Conservation (phyloP, 2,113 vertebrate genomes). For the human region GRCh38 chr16:46475501-46476000, state of each 20-base stretch:
- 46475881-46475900: conserved; percentile 81
- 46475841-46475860: conserved; percentile 80
- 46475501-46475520: neutral
- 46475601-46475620: neutral
- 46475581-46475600: neutral
- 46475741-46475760: neutral
- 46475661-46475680: neutral
- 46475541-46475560: neutral
- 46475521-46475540: neutral
- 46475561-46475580: neutral
- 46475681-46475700: neutral
- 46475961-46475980: conserved; percentile 87
- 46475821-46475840: conserved; percentile 76
- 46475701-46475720: neutral
- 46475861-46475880: conserved; percentile 73
- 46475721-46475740: neutral
- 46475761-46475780: neutral
- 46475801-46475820: too few relatives aligned
- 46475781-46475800: neutral
- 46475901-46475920: conserved; percentile 66
- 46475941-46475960: conserved; percentile 80
- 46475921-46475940: conserved; percentile 83
- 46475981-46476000: conserved; percentile 86
- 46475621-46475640: neutral
- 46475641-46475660: neutral